These are phyloP conservation scores for Hecatera dysodea DNA, from an alignment of 2,888 invertebrate genomes.

Conservation along the genomic window DNA sequence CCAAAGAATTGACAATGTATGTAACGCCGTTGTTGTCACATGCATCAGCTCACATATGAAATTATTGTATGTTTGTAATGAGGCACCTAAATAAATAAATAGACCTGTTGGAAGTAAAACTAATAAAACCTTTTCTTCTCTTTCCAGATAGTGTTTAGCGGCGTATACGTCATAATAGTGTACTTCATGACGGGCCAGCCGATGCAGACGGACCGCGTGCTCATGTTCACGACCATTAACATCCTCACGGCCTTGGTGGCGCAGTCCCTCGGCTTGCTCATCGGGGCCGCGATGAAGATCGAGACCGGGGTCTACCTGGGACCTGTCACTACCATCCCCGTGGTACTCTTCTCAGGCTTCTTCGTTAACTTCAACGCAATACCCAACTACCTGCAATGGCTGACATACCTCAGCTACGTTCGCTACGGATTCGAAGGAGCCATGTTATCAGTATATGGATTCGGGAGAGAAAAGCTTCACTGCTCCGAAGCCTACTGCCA, in stretches of 20 bases:
- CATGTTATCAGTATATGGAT: slow-evolving; percentile 97
- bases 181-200: slow-evolving; percentile 99
- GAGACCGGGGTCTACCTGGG: slow-evolving; percentile 95
- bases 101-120: not conserved
- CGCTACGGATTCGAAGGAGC: slow-evolving; percentile 97
- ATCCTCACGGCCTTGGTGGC: slow-evolving; percentile 97
- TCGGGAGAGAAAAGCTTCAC: slow-evolving; percentile 94
- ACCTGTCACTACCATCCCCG: slow-evolving; percentile 97
- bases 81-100: no score
- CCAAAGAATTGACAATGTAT: no score
- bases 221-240: slow-evolving; percentile 93
- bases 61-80: no score
- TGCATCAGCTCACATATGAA: no score
- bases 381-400: slow-evolving; percentile 96
- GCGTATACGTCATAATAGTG: slow-evolving; percentile 96
- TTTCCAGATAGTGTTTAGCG: slow-evolving; percentile 95
- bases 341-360: slow-evolving; percentile 98
- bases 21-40: no score
- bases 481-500: slow-evolving; percentile 96
- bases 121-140: not conserved
- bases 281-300: slow-evolving; percentile 97
- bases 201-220: slow-evolving; percentile 95
- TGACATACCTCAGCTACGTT: slow-evolving; percentile 97
- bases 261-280: slow-evolving; percentile 97
- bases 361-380: slow-evolving; percentile 98